Base-by-base conservation (phyloP, 2,797 vertebrate species). In the Halcyon chelicuti region DNA sequence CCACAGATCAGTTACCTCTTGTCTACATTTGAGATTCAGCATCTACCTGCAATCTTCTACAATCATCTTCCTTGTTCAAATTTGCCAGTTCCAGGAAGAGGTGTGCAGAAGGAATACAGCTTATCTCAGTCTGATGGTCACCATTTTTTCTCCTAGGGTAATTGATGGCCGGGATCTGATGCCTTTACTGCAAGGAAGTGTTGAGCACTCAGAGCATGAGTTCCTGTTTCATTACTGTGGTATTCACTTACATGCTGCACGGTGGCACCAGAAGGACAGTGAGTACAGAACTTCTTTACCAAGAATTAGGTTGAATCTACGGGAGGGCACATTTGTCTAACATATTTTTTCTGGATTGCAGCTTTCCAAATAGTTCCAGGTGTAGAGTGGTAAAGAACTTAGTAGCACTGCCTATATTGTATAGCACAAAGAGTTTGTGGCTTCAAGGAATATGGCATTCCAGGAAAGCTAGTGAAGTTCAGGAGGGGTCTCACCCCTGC, bases 201-300 rank as follows among this genome's bases (percentile, higher is more conserved):
- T 5, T 10, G 29, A 3, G 1, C 90, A 62, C 86, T 98, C 98
- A 0, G 95, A 89, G 7, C 98, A 98, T 0, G 96, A 98, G 35
- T 97, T 98, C 86, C 91, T 98, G 44, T 87, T 98, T 51, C 98
- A 98, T 14, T 98, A 98, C 86, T 98, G 98, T 1, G 96, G 97
- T 13, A 4, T 14, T 1, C 46, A 96, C n/a, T 23, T 98, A 31
- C 98, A 98, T 2, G 97, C 98, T 1, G 98, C n/a, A 6, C 95
- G 98, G 2, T 98, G 98, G 98, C 88, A 97, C 46, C 96, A 97
- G 18, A 96, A 90, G 7, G 90, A 96, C 12, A 70, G 98, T 98
- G 94, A 98, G 98, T 97, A 40, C 16, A 28, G 13, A 31, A 19
- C 10, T 42, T 20, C 52, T 46, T 63, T 14, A 11, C 51, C 23